Conservation (phyloP, 2,113 vertebrate species). For the Amia ocellicauda region DNA sequence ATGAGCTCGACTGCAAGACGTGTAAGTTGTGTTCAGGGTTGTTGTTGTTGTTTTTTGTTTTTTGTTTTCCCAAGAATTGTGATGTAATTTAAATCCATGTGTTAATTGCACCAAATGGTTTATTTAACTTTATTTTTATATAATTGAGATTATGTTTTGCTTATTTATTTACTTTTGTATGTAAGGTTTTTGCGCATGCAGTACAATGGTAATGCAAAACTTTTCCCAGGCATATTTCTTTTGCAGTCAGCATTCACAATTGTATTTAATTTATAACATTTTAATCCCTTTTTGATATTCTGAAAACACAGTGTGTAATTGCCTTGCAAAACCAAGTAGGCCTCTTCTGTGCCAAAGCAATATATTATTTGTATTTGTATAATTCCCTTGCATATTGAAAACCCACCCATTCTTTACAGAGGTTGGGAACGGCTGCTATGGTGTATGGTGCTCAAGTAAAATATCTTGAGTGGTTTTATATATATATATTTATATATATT, state of each 20-base stretch:
- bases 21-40: constrained; percentile 63
- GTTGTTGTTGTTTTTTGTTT: not conserved
- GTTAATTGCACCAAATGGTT: not conserved
- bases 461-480: no score
- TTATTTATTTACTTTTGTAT: not conserved
- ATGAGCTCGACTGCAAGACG: constrained; percentile 86
- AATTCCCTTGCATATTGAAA: no score
- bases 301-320: not conserved
- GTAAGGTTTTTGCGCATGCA: not conserved
- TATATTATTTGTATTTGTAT: no score
- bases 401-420: no score
- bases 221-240: not conserved
- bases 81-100: not conserved
- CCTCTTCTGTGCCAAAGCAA: no score
- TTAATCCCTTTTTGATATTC: not conserved
- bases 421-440: no score
- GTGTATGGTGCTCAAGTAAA: no score
- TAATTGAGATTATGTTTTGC: not conserved
- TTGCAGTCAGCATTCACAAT: not conserved
- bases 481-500: no score
- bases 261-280: not conserved
- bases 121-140: not conserved
- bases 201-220: no score
- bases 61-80: not conserved
- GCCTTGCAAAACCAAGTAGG: not conserved